Conservation (phyloP, 2,888 invertebrate species). For the Ophion ellenae region DNA sequence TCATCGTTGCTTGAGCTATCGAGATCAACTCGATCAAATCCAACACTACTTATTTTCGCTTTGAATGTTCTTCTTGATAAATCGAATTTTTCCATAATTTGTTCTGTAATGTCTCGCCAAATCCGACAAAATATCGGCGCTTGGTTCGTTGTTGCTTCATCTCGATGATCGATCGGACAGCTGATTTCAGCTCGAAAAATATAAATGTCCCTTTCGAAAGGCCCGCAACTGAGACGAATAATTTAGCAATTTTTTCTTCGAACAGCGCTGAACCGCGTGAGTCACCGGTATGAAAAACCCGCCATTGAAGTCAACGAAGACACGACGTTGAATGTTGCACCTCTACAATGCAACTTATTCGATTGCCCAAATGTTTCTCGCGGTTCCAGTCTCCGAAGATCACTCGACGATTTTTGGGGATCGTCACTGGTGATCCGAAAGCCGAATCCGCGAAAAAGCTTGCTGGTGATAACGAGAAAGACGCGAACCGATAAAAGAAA, state of each 20-base stretch:
- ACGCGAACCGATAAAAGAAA: not conserved
- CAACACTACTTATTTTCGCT: conserved; percentile 29
- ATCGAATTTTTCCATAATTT: not conserved
- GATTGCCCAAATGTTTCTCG: not conserved
- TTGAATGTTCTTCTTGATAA: conserved; percentile 10
- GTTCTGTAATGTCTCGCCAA: not conserved
- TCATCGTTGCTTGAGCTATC: conserved; percentile 57
- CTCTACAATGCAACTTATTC: not conserved
- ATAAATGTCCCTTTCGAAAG: conserved; percentile 11
- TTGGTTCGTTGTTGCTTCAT: conserved; percentile 30
- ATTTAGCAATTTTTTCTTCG: not conserved
- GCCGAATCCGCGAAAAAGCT: too few species aligned
- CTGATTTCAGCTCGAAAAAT: conserved; percentile 45
- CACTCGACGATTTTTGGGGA: not conserved
- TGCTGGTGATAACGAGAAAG: not conserved
- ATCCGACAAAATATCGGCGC: conserved; percentile 14
- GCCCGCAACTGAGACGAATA: not conserved
- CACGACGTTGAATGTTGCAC: not conserved
- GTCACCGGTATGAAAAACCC: not conserved
- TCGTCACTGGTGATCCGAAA: not conserved
- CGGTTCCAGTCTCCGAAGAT: not conserved
- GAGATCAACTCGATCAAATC: conserved; percentile 63
- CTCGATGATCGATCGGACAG: conserved; percentile 28
- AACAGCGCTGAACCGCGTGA: not conserved
- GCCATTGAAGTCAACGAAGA: not conserved